Conservation (phyloP, 1,140 invertebrate genomes). For the Achatina immaculata region DNA sequence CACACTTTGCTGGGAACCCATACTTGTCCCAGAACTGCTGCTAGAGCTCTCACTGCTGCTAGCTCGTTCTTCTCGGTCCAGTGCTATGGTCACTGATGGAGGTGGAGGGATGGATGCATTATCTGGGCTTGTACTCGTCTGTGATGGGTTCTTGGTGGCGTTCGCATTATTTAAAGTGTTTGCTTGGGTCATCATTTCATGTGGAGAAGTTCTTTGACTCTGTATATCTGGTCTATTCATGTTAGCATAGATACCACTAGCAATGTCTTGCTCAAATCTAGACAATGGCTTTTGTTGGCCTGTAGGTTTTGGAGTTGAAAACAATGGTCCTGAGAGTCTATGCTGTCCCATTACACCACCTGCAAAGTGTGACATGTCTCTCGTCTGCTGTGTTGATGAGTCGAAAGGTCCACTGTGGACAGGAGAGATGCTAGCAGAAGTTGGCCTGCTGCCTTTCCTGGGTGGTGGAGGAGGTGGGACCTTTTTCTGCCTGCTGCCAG, state of each 20-base stretch:
- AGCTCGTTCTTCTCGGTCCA: conserved; percentile 35
- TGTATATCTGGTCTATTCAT: conserved; percentile 47
- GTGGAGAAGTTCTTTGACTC: conserved; percentile 38
- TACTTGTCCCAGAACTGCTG: conserved; percentile 43
- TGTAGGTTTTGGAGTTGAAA: conserved; percentile 45
- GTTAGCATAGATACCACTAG: conserved; percentile 46
- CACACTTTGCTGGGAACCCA: conserved; percentile 47
- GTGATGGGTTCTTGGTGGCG: neutral
- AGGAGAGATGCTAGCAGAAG: conserved; percentile 5
- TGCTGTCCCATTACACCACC: conserved; percentile 35
- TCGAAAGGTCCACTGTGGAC: neutral
- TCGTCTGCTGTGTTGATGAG: neutral
- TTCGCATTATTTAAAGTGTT: neutral
- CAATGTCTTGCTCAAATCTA: conserved; percentile 48
- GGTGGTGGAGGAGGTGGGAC: conserved; percentile 51
- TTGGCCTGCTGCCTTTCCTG: conserved; percentile 45
- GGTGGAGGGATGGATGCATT: conserved; percentile 16
- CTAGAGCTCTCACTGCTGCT: conserved; percentile 49
- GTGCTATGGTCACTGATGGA: conserved; percentile 8
- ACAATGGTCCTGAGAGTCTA: conserved; percentile 34
- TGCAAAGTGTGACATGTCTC: conserved; percentile 35
- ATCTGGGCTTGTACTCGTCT: neutral
- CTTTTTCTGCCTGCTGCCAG: conserved; percentile 39
- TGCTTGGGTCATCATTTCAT: conserved; percentile 34
- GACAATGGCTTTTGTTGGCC: conserved; percentile 41